phyloP scores from a whole-genome alignment of 1,140 invertebrate species.

The Papilio glaucus region DNA sequence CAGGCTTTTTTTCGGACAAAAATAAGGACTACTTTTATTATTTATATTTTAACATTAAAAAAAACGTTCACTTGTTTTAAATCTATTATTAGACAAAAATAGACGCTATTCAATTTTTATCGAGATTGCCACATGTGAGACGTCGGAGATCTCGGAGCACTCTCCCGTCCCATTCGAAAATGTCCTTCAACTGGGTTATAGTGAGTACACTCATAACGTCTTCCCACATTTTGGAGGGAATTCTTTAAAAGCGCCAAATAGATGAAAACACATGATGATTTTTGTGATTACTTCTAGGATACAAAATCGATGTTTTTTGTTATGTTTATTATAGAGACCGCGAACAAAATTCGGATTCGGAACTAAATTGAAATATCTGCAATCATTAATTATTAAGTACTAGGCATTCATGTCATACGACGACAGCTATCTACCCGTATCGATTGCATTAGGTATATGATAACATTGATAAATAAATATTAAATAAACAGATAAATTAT shows the following conservation, averaged over 20 bases:
- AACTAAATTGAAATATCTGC: neutral
- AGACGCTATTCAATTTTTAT: no score
- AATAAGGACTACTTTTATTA: neutral
- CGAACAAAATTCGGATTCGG: neutral
- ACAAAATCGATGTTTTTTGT: neutral
- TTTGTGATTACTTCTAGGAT: no score
- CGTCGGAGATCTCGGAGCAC: no score
- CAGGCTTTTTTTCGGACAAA: conserved; percentile 24
- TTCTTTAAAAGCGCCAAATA: neutral
- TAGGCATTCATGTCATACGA: neutral
- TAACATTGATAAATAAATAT: conserved; percentile 2
- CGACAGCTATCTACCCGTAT: neutral
- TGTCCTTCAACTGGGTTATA: neutral
- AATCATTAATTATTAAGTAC: neutral
- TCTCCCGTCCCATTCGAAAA: neutral
- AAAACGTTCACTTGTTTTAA: no score
- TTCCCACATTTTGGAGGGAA: neutral
- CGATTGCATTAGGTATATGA: neutral
- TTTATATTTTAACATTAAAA: neutral
- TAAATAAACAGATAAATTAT: conserved; percentile 10
- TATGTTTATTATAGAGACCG: neutral
- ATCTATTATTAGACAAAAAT: no score
- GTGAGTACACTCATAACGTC: neutral
- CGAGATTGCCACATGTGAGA: no score
- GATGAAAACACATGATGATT: neutral